Conservation (phyloP, 2,797 vertebrate species). For the Centroberyx gerrardi region DNA sequence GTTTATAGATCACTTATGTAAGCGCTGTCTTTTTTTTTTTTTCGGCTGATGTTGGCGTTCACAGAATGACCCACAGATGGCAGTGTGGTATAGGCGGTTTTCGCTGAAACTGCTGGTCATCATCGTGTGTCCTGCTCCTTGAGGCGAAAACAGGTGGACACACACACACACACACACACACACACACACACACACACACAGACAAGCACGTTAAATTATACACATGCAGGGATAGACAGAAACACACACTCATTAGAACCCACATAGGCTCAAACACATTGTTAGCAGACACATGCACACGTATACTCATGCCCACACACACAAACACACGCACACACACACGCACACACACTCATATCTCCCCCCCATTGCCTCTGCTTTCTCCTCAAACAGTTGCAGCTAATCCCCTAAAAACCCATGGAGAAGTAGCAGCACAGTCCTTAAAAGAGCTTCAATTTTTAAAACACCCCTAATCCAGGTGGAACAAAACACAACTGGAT, state of each 20-base stretch:
- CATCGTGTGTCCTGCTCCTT: conserved; percentile 9
- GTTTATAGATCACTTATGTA: conserved; percentile 71
- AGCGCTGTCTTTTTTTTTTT: background rate
- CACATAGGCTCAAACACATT: background rate
- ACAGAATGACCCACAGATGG: conserved; percentile 68
- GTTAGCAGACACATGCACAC: background rate
- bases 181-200: background rate
- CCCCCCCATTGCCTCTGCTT: background rate
- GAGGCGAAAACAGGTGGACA: conserved; percentile 5
- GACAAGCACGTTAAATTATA: background rate
- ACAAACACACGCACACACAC: background rate
- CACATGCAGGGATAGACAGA: background rate
- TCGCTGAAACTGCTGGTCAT: conserved; percentile 20
- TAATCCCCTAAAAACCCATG: background rate
- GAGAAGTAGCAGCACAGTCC: background rate
- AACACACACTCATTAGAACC: background rate
- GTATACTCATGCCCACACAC: conserved; percentile 10
- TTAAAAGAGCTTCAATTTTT: background rate
- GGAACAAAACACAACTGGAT: background rate
- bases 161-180: background rate
- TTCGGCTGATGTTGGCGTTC: conserved; percentile 29
- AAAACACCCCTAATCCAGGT: background rate
- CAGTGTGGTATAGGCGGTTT: conserved; percentile 69
- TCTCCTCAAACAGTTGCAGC: background rate
- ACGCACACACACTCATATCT: background rate